These are phyloP conservation scores for Drosophila teissieri DNA, from an alignment of 1,140 invertebrate species.

Conservation along the genomic window DNA sequence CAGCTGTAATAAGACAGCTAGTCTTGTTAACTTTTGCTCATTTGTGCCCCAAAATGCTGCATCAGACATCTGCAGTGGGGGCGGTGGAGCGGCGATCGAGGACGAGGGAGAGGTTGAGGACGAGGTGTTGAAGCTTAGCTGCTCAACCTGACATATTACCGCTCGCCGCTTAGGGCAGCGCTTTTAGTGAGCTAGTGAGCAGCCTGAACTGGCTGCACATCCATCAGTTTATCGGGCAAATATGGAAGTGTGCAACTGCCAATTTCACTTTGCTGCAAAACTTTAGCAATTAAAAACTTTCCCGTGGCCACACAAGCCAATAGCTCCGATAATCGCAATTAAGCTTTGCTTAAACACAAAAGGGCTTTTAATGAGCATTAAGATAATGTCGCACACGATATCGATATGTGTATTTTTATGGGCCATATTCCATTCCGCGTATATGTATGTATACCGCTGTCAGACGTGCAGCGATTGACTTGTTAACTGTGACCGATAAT, in stretches of 20 bases:
- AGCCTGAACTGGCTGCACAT: slow-evolving; percentile 24
- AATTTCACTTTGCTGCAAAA: slow-evolving; percentile 55
- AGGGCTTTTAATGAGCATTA: slow-evolving; percentile 67
- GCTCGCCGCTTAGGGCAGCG: slow-evolving; percentile 26
- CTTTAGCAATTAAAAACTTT: slow-evolving; percentile 77
- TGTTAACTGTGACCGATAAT: slow-evolving; percentile 71
- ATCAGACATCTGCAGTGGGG: background rate
- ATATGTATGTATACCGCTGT: slow-evolving; percentile 7
- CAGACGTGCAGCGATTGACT: slow-evolving; percentile 55
- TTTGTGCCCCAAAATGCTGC: slow-evolving; percentile 63
- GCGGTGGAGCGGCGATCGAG: too few species aligned
- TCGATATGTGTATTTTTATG: slow-evolving; percentile 10
- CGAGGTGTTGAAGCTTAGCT: slow-evolving; percentile 6
- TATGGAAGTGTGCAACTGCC: slow-evolving; percentile 66
- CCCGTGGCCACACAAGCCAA: slow-evolving; percentile 11
- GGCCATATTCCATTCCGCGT: background rate
- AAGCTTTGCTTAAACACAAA: slow-evolving; percentile 51
- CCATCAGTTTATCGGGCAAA: slow-evolving; percentile 64
- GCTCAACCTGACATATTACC: slow-evolving; percentile 71
- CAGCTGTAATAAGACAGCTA: slow-evolving; percentile 79
- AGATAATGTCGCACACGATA: slow-evolving; percentile 41
- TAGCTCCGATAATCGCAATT: slow-evolving; percentile 54
- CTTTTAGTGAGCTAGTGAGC: slow-evolving; percentile 57
- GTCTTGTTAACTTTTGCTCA: slow-evolving; percentile 79
- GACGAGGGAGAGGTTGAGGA: too few species aligned